Percentiles rank a stretch among this genome's conserved stretches.
phyloP scores from a whole-genome alignment of 1,140 invertebrate species.

The Phortica variegata region DNA sequence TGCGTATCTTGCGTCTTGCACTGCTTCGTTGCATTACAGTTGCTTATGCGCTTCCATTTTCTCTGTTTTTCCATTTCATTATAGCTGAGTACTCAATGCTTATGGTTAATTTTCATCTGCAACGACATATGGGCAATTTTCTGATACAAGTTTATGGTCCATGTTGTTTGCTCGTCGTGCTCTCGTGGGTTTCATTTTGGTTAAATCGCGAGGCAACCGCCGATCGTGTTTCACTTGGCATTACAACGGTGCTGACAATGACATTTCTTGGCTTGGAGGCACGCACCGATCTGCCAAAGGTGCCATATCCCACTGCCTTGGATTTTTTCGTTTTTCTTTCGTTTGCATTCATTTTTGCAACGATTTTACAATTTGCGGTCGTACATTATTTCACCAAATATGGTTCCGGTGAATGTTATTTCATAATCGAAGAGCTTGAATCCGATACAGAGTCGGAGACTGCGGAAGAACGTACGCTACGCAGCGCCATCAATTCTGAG shows the following conservation, averaged over 20 bases:
- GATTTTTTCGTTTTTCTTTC: slow-evolving; percentile 87
- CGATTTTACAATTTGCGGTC: slow-evolving; percentile 83
- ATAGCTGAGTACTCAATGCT: slow-evolving; percentile 76
- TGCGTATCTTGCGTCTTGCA: slow-evolving; percentile 9
- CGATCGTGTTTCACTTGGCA: slow-evolving; percentile 80
- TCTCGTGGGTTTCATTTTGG: slow-evolving; percentile 92
- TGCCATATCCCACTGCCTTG: slow-evolving; percentile 82
- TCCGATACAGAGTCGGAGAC: slow-evolving; percentile 64
- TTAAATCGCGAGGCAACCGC: slow-evolving; percentile 86
- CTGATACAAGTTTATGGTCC: slow-evolving; percentile 87
- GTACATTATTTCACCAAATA: slow-evolving; percentile 90
- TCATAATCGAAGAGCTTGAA: slow-evolving; percentile 65
- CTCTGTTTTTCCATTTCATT: slow-evolving; percentile 23
- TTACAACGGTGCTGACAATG: slow-evolving; percentile 86
- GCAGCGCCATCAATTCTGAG: slow-evolving; percentile 27
- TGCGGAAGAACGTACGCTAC: slow-evolving; percentile 39
- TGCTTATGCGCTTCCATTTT: not conserved
- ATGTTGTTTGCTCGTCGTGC: slow-evolving; percentile 77
- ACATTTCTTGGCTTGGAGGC: slow-evolving; percentile 85
- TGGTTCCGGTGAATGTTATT: slow-evolving; percentile 83
- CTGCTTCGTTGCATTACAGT: not conserved
- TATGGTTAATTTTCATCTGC: slow-evolving; percentile 78
- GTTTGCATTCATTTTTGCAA: slow-evolving; percentile 85
- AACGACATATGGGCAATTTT: slow-evolving; percentile 84
- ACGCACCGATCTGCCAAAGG: slow-evolving; percentile 81